These are phyloP conservation scores for Lottia scabra DNA, from an alignment of 2,888 invertebrate genomes.

Conservation along the genomic window DNA sequence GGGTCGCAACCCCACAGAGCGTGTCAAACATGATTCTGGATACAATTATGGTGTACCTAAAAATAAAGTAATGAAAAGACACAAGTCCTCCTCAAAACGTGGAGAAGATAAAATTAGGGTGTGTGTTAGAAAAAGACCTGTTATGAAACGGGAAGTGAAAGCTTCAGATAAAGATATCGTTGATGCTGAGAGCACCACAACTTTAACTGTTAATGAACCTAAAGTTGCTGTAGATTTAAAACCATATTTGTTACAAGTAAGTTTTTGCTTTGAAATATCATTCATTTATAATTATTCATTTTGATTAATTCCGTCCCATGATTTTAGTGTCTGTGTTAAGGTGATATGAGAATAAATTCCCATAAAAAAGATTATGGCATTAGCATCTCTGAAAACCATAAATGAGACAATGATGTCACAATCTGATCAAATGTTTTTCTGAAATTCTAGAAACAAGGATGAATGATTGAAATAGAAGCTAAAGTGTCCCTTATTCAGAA, in stretches of 20 bases:
- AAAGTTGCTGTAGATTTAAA: constrained; percentile 65
- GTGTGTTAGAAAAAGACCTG: constrained; percentile 65
- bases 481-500: too few species aligned
- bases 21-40: constrained; percentile 50
- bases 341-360: too few species aligned
- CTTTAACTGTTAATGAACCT: constrained; percentile 60
- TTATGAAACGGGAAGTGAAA: constrained; percentile 56
- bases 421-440: too few species aligned
- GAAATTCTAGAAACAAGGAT: too few species aligned
- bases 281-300: too few species aligned
- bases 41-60: constrained; percentile 67
- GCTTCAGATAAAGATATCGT: constrained; percentile 59
- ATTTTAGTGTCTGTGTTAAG: too few species aligned
- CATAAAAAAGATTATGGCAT: too few species aligned
- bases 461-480: too few species aligned
- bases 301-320: too few species aligned
- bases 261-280: background rate
- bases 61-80: constrained; percentile 21
- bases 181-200: constrained; percentile 47
- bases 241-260: constrained; percentile 64
- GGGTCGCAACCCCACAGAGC: constrained; percentile 42
- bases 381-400: too few species aligned
- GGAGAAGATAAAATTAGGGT: constrained; percentile 59
- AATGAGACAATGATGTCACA: too few species aligned
- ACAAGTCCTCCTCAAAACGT: constrained; percentile 8